Conservation (phyloP, 2,888 invertebrate species). For the Pteria penguin region DNA sequence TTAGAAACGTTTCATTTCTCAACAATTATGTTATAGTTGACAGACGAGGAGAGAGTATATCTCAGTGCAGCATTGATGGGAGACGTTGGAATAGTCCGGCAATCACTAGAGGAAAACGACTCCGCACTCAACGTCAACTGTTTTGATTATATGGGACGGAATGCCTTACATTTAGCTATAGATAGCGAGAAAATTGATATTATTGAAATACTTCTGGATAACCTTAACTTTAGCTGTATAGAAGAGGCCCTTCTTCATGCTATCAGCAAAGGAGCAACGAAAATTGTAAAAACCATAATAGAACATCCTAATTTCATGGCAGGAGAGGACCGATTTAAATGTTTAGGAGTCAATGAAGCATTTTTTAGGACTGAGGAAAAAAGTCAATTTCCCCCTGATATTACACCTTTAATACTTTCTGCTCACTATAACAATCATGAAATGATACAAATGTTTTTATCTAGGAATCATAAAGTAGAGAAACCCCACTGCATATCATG, state of each 20-base stretch:
- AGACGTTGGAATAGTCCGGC: constrained; percentile 77
- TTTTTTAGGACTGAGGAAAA: constrained; percentile 80
- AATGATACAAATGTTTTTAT: constrained; percentile 85
- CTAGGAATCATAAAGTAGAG: constrained; percentile 85
- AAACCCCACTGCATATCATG: constrained; percentile 83
- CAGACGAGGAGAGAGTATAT: constrained; percentile 79
- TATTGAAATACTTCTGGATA: constrained; percentile 84
- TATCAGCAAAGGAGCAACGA: constrained; percentile 84
- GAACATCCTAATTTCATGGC: constrained; percentile 81
- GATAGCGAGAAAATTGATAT: constrained; percentile 84
- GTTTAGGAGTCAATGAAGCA: constrained; percentile 77
- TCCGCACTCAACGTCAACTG: constrained; percentile 79
- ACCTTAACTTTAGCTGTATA: constrained; percentile 83
- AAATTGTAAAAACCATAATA: constrained; percentile 83
- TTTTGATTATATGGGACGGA: constrained; percentile 83
- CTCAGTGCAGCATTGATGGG: constrained; percentile 79
- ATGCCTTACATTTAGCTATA: constrained; percentile 86
- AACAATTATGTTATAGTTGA: constrained; percentile 77
- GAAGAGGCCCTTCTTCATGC: constrained; percentile 87
- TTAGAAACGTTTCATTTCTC: no score
- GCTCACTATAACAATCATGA: constrained; percentile 87
- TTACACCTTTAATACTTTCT: constrained; percentile 87
- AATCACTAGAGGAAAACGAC: constrained; percentile 75
- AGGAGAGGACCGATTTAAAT: constrained; percentile 77
- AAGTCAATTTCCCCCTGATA: constrained; percentile 84